Base-by-base conservation (phyloP, 2,797 vertebrate species). In the Phataginus tricuspis region DNA sequence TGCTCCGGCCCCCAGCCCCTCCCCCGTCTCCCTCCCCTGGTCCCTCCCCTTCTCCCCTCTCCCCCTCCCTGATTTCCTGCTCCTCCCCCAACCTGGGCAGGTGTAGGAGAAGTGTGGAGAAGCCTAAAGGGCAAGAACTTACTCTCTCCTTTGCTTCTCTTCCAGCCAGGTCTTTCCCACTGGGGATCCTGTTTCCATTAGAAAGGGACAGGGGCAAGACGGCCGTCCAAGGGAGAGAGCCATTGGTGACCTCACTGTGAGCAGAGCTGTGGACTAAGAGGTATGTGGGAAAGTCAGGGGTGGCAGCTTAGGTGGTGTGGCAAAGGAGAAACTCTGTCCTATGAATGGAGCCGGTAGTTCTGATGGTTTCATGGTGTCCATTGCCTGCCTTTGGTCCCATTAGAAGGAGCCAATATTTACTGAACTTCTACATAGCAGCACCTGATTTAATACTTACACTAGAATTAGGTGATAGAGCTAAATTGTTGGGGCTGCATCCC, bases 91-190 rank as follows among this genome's bases (percentile, higher is more conserved):
- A 39, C 37, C 37, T 15, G 49, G 3, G 1, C 15, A 63, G 25
- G 34, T 9, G 29, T 21, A 55, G n/a, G 49, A 25, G 5, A 34
- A 51, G 7, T 42, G 13, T 42, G 59, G 31, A 9, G 2, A 0
- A 1, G n/a, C 66, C 1, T 0, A 2, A 49, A 51, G 27, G 15
- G 9, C 0, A 9, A 64, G n/a, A 74, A 59, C 37, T 29, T 57
- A 11, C 16, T 18, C 4, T 69, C 18, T 63, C 3, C 5, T 29
- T 86, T 79, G n/a, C 23, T 61, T 66, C 37, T 59, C 25, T 68
- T 61, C 7, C 51, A 72, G 9, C 6, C 1, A 11, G 12, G 2
- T 25, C 42, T 51, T 90, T 42, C 21, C 9, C 25, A 63, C 31
- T 13, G 2, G 15, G 85, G n/a, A 18, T 45, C 5, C 31, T 80